phyloP scores from a whole-genome alignment of 2,888 invertebrate genomes.

The Barypeithes pellucidus region DNA sequence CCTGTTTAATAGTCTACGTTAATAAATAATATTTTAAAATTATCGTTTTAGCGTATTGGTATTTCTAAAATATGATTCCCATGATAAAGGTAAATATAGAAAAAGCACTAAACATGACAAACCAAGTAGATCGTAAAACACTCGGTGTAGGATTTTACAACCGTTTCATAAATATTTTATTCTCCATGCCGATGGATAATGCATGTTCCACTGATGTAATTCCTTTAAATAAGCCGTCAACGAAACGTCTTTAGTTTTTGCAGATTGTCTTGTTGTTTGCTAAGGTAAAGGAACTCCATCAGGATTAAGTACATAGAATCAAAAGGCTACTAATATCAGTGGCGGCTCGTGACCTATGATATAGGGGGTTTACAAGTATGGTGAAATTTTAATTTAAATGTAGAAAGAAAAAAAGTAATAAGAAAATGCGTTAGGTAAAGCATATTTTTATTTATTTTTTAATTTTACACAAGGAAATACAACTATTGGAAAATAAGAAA shows the following conservation, averaged over 20 bases:
- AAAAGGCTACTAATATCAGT: too few species aligned
- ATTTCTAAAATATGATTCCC: conserved; percentile 12
- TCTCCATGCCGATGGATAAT: conserved; percentile 15
- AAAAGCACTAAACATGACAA: conserved; percentile 31
- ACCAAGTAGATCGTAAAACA: conserved; percentile 27
- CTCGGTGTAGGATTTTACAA: conserved; percentile 27
- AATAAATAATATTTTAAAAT: not conserved
- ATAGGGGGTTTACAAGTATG: too few species aligned
- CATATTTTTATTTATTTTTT: too few species aligned
- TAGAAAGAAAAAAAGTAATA: too few species aligned
- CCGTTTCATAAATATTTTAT: conserved; percentile 24
- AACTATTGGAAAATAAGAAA: too few species aligned
- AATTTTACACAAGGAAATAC: too few species aligned
- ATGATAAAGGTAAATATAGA: conserved; percentile 28
- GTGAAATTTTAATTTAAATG: too few species aligned
- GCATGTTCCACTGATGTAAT: conserved; percentile 30
- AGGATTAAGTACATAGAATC: too few species aligned
- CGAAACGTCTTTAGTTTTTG: not conserved
- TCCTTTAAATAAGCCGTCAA: conserved; percentile 22
- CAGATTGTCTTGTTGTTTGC: not conserved
- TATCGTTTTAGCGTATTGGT: not conserved
- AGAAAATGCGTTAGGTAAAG: too few species aligned
- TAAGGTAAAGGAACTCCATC: not conserved
- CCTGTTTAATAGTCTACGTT: too few species aligned
- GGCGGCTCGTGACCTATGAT: too few species aligned